A percentile compares a stretch with the other conserved stretches of the same genome.
phyloP scores from a whole-genome alignment of 1,140 invertebrate genomes.

The Bombus pyrosoma region DNA sequence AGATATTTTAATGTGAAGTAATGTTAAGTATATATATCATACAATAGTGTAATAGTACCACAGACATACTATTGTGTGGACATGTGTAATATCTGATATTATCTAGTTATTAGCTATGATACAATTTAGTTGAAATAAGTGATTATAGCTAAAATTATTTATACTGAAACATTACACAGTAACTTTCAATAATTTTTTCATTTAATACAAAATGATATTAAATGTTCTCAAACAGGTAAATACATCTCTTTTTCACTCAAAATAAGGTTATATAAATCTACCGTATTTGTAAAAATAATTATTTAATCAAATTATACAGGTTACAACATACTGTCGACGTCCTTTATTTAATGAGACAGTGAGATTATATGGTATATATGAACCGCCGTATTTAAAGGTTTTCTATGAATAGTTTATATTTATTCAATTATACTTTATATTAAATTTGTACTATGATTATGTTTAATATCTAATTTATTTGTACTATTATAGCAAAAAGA shows the following conservation, averaged over 20 bases:
- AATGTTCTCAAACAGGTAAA: slow-evolving; percentile 63
- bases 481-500: slow-evolving; percentile 83
- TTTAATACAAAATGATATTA: slow-evolving; percentile 50
- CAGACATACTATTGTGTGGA: no score
- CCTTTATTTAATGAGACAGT: not conserved
- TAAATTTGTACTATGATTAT: not conserved
- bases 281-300: slow-evolving; percentile 2
- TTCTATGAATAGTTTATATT: slow-evolving; percentile 30
- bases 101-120: not conserved
- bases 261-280: slow-evolving; percentile 3
- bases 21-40: not conserved
- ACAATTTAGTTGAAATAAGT: not conserved
- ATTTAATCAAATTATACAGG: slow-evolving; percentile 31
- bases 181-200: slow-evolving; percentile 2
- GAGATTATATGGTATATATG: slow-evolving; percentile 78
- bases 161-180: not conserved
- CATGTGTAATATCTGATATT: not conserved
- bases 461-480: slow-evolving; percentile 28
- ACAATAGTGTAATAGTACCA: no score
- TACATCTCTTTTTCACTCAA: not conserved
- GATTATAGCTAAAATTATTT: not conserved
- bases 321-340: not conserved
- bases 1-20: not conserved
- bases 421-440: slow-evolving; percentile 1
- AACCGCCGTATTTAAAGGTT: slow-evolving; percentile 84